Percentiles rank a stretch among this genome's conserved stretches.
Evolutionary conservation across 2,888 invertebrate species (phyloP).

Genomic region (Thymelicus acteon): DNA sequence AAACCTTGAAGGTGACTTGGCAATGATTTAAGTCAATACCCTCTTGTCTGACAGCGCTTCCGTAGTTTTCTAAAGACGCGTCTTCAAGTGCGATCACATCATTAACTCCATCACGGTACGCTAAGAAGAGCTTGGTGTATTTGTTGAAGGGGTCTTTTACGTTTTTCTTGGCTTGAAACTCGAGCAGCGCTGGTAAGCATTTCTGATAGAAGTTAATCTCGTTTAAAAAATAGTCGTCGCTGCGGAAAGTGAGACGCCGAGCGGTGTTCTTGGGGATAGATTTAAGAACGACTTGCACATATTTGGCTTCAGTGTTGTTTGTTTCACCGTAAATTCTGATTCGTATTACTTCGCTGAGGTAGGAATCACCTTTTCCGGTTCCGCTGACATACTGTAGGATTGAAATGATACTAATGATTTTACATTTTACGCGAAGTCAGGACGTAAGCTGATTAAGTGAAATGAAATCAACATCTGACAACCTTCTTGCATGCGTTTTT

Average conservation of each 20-base stretch:
- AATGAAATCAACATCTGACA: too few relatives aligned
- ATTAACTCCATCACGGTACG: constrained; percentile 78
- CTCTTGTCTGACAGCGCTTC: constrained; percentile 73
- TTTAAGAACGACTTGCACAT: constrained; percentile 86
- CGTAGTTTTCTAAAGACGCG: constrained; percentile 72
- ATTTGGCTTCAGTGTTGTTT: constrained; percentile 50
- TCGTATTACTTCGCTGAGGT: constrained; percentile 87
- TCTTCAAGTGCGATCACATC: constrained; percentile 86
- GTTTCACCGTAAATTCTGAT: constrained; percentile 82
- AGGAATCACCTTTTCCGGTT: constrained; percentile 88
- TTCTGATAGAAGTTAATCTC: constrained; percentile 88
- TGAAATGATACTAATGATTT: neutral
- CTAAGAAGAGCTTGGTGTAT: constrained; percentile 75
- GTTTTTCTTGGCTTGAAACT: constrained; percentile 69
- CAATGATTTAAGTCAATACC: constrained; percentile 82
- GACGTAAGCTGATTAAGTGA: too few relatives aligned
- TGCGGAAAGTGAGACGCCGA: constrained; percentile 86
- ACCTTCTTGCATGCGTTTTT: too few relatives aligned
- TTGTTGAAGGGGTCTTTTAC: constrained; percentile 79
- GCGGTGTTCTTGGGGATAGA: constrained; percentile 87
- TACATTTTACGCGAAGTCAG: neutral
- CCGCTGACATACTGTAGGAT: constrained; percentile 72
- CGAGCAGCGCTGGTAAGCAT: constrained; percentile 74
- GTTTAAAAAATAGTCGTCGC: constrained; percentile 88
- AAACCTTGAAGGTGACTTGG: constrained; percentile 72